Percentiles rank a stretch among this genome's conserved stretches.
phyloP scores from a whole-genome alignment of 2,797 vertebrate species.

The Notolabrus celidotus region DNA sequence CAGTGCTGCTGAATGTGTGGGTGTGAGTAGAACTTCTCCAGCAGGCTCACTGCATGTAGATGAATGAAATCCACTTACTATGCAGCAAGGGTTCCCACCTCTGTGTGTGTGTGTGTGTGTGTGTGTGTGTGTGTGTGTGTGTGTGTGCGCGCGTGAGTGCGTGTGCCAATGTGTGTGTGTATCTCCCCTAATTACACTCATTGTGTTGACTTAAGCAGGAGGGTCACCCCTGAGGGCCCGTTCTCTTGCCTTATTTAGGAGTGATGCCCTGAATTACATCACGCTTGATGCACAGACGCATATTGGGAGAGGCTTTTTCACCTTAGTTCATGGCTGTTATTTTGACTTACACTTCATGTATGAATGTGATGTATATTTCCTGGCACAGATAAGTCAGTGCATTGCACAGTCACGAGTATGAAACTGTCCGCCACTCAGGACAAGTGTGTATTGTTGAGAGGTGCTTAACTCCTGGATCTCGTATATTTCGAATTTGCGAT shows the following conservation, averaged over 20 bases:
- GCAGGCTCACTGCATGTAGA: constrained; percentile 70
- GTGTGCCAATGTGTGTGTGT: constrained; percentile 57
- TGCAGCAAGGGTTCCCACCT: constrained; percentile 69
- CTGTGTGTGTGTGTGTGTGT: constrained; percentile 28
- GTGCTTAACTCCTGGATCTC: constrained; percentile 47
- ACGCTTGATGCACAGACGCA: constrained; percentile 3
- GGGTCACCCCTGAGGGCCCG: constrained; percentile 71
- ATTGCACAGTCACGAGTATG: constrained; percentile 25
- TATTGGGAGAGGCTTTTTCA: constrained; percentile 29
- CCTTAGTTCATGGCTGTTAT: constrained; percentile 18
- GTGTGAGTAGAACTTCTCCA: constrained; percentile 67
- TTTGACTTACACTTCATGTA: constrained; percentile 6
- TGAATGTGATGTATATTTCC: constrained; percentile 25
- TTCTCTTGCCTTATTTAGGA: constrained; percentile 65
- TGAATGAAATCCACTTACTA: constrained; percentile 79
- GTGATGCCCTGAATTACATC: constrained; percentile 68
- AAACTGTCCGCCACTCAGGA: constrained; percentile 39
- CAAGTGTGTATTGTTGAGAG: constrained; percentile 45
- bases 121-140: constrained; percentile 49
- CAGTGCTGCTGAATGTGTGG: constrained; percentile 63
- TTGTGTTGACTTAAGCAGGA: constrained; percentile 80
- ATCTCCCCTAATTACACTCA: constrained; percentile 78
- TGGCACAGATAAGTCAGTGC: constrained; percentile 2
- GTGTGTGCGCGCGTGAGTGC: constrained; percentile 24
- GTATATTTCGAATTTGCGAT: constrained; percentile 44